A percentile compares a stretch with the other conserved stretches of the same genome.
phyloP scores from a whole-genome alignment of 2,113 vertebrate species.

The Fulica atra region DNA sequence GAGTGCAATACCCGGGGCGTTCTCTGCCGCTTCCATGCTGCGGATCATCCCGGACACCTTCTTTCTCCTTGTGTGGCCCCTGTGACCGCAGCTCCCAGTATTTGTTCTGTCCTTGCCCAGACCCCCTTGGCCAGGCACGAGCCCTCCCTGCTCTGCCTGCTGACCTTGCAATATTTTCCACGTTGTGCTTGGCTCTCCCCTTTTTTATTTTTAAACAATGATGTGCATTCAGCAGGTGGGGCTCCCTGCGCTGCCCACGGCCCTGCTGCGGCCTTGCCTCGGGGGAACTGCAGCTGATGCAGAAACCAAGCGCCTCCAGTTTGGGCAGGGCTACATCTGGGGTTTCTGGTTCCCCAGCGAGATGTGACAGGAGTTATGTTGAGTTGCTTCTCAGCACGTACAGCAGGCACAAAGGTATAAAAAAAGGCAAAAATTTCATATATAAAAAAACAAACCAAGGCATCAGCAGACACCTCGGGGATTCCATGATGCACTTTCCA shows the following conservation, averaged over 20 bases:
- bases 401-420: not conserved
- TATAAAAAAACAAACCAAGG: not conserved
- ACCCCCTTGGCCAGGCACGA: not conserved
- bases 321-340: not conserved
- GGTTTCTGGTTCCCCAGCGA: not conserved
- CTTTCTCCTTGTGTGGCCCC: not conserved
- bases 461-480: not conserved
- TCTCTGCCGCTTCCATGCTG: not conserved
- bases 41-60: not conserved
- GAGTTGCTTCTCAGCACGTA: not conserved
- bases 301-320: not conserved
- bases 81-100: not conserved
- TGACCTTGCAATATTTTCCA: slow-evolving; percentile 35
- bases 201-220: slow-evolving; percentile 40
- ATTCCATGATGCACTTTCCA: not conserved
- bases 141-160: not conserved
- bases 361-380: not conserved
- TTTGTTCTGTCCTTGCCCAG: not conserved
- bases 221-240: not conserved
- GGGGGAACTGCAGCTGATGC: accelerated
- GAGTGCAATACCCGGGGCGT: not conserved
- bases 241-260: not conserved
- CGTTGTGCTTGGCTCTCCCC: not conserved
- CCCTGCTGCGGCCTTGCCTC: not conserved
- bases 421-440: not conserved